These are phyloP conservation scores for Hystrix cristata DNA, from an alignment of 2,113 vertebrate genomes.

Conservation along the genomic window DNA sequence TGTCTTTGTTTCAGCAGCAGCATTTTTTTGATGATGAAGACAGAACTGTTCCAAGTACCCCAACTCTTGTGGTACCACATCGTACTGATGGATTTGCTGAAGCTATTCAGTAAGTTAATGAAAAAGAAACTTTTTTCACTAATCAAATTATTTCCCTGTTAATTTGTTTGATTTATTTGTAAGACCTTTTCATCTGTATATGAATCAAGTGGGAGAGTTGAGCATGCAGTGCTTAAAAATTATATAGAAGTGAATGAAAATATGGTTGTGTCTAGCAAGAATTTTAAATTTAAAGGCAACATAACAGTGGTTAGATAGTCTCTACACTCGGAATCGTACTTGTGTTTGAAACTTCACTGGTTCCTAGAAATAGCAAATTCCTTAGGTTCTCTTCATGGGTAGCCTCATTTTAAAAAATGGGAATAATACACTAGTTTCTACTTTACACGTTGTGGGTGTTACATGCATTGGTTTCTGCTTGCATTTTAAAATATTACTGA, in stretches of 20 bases:
- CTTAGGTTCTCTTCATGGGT: not conserved
- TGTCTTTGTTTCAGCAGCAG: slow-evolving; percentile 89
- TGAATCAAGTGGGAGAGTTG: not conserved
- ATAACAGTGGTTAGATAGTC: not conserved
- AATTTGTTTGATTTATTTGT: not conserved
- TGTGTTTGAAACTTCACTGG: slow-evolving; percentile 1
- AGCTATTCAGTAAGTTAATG: slow-evolving; percentile 94
- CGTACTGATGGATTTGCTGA: slow-evolving; percentile 96
- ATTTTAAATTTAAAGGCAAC: slow-evolving; percentile 8
- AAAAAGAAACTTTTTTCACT: not conserved
- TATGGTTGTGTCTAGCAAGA: not conserved
- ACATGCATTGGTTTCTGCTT: slow-evolving; percentile 33
- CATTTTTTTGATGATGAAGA: slow-evolving; percentile 97
- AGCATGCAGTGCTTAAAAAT: slow-evolving; percentile 21
- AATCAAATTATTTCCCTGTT: not conserved
- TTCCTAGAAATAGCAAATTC: not conserved
- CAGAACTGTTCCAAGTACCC: slow-evolving; percentile 97
- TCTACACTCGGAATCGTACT: not conserved
- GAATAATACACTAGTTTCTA: not conserved
- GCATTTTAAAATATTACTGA: not conserved
- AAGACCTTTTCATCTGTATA: not conserved
- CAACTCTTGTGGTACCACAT: slow-evolving; percentile 95
- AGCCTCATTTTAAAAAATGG: not conserved
- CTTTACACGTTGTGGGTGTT: not conserved
- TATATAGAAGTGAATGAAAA: not conserved